Percentiles rank a stretch among this genome's conserved stretches.
These are phyloP conservation scores for Cassiopea andromeda DNA, from an alignment of 30 jellyfish, hydroid and myxozoan species.

Conservation along the genomic window DNA sequence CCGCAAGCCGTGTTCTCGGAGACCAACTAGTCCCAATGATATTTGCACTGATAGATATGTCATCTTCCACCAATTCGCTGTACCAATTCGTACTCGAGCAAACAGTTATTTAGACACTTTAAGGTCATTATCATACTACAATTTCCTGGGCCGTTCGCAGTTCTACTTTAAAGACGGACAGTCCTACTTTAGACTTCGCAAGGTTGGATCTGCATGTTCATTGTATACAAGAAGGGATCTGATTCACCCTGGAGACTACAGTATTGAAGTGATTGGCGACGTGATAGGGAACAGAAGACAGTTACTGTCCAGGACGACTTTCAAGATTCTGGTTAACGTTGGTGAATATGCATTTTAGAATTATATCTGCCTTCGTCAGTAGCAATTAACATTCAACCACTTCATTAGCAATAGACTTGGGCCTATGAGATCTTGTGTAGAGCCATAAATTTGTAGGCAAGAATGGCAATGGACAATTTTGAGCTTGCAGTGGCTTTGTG, in stretches of 20 bases:
- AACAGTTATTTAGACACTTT: constrained; percentile 40
- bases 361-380: background rate
- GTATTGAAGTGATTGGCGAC: constrained; percentile 72
- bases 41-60: constrained; percentile 57
- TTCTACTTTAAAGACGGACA: constrained; percentile 71
- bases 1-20: constrained; percentile 58
- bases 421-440: background rate
- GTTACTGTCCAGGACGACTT: constrained; percentile 80
- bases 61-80: constrained; percentile 53
- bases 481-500: background rate
- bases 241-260: constrained; percentile 66
- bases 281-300: constrained; percentile 62
- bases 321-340: constrained; percentile 69
- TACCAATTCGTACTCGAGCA: constrained; percentile 58
- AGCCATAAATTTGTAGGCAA: background rate
- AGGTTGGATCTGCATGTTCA: constrained; percentile 42
- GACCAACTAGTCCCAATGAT: constrained; percentile 54
- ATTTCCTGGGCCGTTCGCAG: constrained; percentile 52
- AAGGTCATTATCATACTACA: constrained; percentile 21
- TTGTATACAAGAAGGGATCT: constrained; percentile 51
- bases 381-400: background rate
- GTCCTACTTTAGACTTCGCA: constrained; percentile 69
- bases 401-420: background rate
- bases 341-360: constrained; percentile 71
- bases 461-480: background rate